A percentile compares a stretch with the other conserved stretches of the same genome.
phyloP scores from a whole-genome alignment of 2,888 invertebrate species.

The Anarsia innoxiella region DNA sequence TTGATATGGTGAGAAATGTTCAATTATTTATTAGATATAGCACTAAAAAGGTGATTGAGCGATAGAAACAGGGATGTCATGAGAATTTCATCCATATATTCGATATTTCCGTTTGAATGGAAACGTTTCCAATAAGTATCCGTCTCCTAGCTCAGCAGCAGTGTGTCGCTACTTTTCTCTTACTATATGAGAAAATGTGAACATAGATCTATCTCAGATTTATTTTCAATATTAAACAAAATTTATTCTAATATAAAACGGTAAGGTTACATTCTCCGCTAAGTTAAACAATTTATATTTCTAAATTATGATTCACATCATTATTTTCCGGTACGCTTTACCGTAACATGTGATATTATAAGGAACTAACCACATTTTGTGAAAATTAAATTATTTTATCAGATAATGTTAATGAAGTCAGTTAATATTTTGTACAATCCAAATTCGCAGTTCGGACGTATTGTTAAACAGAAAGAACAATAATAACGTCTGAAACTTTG shows the following conservation, averaged over 20 bases:
- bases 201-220: no score
- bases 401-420: no score
- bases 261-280: no score
- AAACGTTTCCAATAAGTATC: conserved; percentile 62
- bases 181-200: conserved; percentile 14
- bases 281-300: no score
- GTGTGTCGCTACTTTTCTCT: conserved; percentile 35
- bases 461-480: neutral
- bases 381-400: no score
- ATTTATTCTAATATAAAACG: no score
- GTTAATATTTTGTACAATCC: no score
- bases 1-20: conserved; percentile 26
- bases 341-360: no score
- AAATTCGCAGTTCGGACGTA: neutral
- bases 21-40: conserved; percentile 41
- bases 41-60: conserved; percentile 26
- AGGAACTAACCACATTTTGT: no score
- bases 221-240: no score
- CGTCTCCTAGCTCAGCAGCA: conserved; percentile 35
- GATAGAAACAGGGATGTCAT: conserved; percentile 30
- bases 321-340: no score
- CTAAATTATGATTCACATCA: no score
- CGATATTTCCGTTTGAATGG: conserved; percentile 55
- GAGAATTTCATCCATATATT: conserved; percentile 55
- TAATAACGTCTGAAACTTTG: neutral